Conservation (phyloP, 2,797 vertebrate species). For the Spea hammondii region DNA sequence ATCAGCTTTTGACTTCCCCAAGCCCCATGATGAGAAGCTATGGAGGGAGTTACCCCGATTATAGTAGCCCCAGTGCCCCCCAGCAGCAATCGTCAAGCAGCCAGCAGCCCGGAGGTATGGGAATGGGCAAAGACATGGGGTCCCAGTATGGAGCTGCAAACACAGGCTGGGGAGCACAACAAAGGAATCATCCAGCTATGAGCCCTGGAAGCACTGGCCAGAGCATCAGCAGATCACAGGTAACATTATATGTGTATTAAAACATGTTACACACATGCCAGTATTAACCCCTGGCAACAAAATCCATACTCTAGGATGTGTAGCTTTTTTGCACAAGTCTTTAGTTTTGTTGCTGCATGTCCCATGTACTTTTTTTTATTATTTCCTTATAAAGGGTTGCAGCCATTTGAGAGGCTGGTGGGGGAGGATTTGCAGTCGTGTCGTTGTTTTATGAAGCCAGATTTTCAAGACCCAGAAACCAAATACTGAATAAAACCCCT, state of each 20-base stretch:
- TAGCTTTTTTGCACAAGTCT: constrained; percentile 7
- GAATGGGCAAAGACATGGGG: constrained; percentile 80
- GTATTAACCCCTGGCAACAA: not conserved
- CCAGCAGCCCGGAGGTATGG: constrained; percentile 72
- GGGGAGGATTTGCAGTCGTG: constrained; percentile 37
- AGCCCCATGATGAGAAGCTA: constrained; percentile 93
- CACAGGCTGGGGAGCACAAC: constrained; percentile 84
- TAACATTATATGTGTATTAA: constrained; percentile 59
- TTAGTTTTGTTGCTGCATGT: constrained; percentile 35
- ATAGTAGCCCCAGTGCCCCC: constrained; percentile 74
- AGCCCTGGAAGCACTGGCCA: constrained; percentile 80
- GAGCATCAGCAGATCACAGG: constrained; percentile 79
- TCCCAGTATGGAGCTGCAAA: constrained; percentile 77
- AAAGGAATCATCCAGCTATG: constrained; percentile 81
- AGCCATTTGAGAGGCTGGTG: constrained; percentile 37
- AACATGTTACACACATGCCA: not conserved
- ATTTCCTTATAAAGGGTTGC: constrained; percentile 48
- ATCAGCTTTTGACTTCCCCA: constrained; percentile 90
- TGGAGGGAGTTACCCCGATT: constrained; percentile 82
- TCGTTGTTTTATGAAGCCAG: constrained; percentile 15
- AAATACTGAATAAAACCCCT: not conserved
- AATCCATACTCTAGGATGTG: not conserved
- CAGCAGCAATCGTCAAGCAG: constrained; percentile 64
- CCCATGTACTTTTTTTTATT: constrained; percentile 35
- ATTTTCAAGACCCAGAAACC: constrained; percentile 16